Conservation (phyloP, 2,888 invertebrate genomes). For the Phrixothrix hirtus region DNA sequence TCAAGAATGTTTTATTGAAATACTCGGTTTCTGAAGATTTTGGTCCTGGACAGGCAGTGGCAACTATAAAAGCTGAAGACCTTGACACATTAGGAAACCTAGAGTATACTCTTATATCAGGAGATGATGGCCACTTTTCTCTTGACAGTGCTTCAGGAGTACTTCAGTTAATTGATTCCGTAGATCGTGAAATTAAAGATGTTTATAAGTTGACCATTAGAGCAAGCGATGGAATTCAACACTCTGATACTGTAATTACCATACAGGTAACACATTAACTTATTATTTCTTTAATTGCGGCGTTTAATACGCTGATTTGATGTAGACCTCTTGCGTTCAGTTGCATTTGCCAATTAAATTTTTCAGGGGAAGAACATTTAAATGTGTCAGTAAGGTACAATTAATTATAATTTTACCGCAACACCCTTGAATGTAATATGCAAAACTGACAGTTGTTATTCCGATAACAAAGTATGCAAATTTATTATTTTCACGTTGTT, state of each 20-base stretch:
- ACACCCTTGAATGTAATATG: too few species aligned
- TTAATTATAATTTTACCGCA: too few species aligned
- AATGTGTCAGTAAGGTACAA: too few species aligned
- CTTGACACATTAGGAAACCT: slow-evolving; percentile 82
- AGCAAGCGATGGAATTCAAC: slow-evolving; percentile 88
- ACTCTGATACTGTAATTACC: slow-evolving; percentile 75
- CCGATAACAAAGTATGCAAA: too few species aligned
- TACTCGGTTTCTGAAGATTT: slow-evolving; percentile 85
- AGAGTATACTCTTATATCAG: slow-evolving; percentile 72
- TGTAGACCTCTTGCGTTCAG: slow-evolving; percentile 3
- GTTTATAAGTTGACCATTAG: slow-evolving; percentile 78
- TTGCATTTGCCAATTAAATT: not conserved
- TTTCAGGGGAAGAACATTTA: too few species aligned
- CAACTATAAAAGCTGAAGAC: slow-evolving; percentile 78
- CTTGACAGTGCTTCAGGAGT: slow-evolving; percentile 74
- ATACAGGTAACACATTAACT: slow-evolving; percentile 68
- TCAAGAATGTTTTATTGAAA: slow-evolving; percentile 72
- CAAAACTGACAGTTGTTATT: too few species aligned
- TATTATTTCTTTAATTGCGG: slow-evolving; percentile 26
- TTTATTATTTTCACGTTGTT: not conserved
- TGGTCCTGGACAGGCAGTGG: slow-evolving; percentile 77
- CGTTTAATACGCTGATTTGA: slow-evolving; percentile 19
- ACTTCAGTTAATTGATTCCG: slow-evolving; percentile 73
- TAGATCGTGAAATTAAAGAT: slow-evolving; percentile 82
- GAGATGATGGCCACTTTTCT: slow-evolving; percentile 69